phyloP scores from a whole-genome alignment of 1,140 invertebrate genomes.

The Lepeophtheirus salmonis region DNA sequence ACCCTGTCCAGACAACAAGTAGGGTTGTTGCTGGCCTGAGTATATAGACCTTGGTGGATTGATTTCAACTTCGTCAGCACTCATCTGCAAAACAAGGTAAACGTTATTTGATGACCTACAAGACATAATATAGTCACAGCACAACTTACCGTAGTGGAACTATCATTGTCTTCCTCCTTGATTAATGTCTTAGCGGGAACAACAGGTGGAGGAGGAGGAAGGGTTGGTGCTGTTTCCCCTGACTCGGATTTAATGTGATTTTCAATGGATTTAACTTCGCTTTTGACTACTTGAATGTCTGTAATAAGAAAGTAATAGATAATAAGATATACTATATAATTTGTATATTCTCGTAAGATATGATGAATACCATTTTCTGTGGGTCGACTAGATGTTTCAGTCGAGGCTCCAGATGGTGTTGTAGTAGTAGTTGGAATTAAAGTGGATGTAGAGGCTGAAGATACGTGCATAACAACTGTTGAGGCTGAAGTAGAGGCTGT shows the following conservation, averaged over 20 bases:
- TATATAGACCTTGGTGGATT: background rate
- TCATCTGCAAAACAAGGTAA: background rate
- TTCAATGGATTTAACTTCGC: background rate
- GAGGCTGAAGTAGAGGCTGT: too few relatives aligned
- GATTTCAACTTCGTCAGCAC: background rate
- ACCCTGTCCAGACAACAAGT: background rate
- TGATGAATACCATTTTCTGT: background rate
- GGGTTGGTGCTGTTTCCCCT: too few relatives aligned
- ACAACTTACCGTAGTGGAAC: constrained; percentile 6
- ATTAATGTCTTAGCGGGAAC: background rate
- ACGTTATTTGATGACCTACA: background rate
- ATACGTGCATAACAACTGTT: too few relatives aligned
- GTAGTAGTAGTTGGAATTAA: background rate
- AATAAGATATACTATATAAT: too few relatives aligned
- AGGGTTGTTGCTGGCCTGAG: background rate
- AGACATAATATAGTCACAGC: background rate
- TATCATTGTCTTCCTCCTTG: constrained; percentile 13
- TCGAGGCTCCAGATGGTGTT: background rate
- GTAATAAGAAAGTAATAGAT: background rate
- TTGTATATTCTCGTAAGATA: background rate
- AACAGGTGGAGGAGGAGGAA: background rate
- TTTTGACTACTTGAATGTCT: background rate
- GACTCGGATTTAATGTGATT: background rate
- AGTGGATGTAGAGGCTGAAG: background rate
- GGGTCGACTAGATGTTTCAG: background rate